Evolutionary conservation across 37 sponge, comb jelly and placozoan genomes (phyloP).

Genomic region (Ephydatia muelleri): DNA sequence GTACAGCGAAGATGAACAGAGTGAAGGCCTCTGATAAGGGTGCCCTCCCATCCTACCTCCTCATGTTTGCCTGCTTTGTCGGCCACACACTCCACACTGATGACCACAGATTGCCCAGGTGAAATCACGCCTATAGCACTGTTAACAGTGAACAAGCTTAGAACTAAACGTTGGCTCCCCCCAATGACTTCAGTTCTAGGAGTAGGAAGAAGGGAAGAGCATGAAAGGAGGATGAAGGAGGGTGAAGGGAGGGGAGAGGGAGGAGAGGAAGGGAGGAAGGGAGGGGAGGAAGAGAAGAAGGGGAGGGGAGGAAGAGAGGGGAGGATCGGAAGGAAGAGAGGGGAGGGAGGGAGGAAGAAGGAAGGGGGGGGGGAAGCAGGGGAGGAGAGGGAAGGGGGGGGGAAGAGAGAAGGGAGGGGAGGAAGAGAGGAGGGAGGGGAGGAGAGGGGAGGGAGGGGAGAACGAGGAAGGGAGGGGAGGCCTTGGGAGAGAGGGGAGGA

Average conservation of each 20-base stretch:
- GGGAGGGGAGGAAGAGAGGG: neutral
- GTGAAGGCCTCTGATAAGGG: neutral
- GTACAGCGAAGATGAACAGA: neutral
- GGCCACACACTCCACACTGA: constrained; percentile 91
- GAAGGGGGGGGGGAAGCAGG: too few species aligned
- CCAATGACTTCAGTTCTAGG: constrained; percentile 78
- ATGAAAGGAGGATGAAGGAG: neutral
- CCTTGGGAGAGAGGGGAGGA: neutral
- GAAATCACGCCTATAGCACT: constrained; percentile 78
- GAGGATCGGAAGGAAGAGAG: neutral
- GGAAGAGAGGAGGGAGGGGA: neutral
- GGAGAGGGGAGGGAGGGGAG: too few species aligned
- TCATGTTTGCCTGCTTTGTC: constrained; percentile 81
- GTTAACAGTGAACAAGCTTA: constrained; percentile 87
- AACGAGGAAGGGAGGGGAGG: neutral
- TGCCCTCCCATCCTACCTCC: constrained; percentile 34
- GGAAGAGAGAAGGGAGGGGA: too few species aligned
- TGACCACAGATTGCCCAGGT: constrained; percentile 65
- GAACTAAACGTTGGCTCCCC: constrained; percentile 56
- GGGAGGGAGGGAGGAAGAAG: too few species aligned
- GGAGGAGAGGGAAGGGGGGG: too few species aligned
- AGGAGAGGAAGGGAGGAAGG: neutral
- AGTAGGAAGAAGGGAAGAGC: neutral
- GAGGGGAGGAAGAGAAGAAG: neutral
- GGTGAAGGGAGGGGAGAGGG: neutral